These are phyloP conservation scores for Acropora tenuis DNA, from an alignment of 64 coral and sea anemone species.

Conservation along the genomic window DNA sequence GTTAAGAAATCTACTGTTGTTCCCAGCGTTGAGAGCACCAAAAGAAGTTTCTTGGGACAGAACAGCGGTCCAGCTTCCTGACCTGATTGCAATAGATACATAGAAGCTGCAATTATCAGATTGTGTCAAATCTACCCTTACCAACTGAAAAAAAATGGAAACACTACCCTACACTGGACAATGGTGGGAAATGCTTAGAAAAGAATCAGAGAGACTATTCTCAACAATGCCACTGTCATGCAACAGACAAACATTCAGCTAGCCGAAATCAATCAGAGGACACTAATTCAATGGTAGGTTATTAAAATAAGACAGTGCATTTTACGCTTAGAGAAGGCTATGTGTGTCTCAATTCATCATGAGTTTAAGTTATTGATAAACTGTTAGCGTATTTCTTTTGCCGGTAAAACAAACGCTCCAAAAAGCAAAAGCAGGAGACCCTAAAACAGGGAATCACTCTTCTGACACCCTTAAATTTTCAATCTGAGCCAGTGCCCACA, in stretches of 20 bases:
- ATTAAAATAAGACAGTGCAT: too few species aligned
- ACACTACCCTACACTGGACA: not conserved
- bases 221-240: conserved; percentile 24
- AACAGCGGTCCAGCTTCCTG: conserved; percentile 56
- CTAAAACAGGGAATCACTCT: conserved; percentile 51
- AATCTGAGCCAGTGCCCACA: not conserved
- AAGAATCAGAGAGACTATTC: conserved; percentile 18
- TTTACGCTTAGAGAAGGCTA: too few species aligned
- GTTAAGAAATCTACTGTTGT: conserved; percentile 27
- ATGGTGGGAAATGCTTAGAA: conserved; percentile 2
- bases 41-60: conserved; percentile 51
- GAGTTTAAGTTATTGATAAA: too few species aligned
- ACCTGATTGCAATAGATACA: conserved; percentile 62
- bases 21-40: conserved; percentile 35
- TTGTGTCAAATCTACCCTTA: conserved; percentile 19
- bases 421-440: conserved; percentile 25
- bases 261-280: conserved; percentile 58
- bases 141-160: not conserved
- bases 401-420: conserved; percentile 66
- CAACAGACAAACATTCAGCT: conserved; percentile 41
- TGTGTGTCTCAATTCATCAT: not conserved
- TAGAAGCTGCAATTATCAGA: conserved; percentile 39
- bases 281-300: conserved; percentile 26
- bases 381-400: too few species aligned
- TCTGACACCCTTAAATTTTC: not conserved